Conservation (phyloP, 2,113 vertebrate species). For the Oostethus manadensis region DNA sequence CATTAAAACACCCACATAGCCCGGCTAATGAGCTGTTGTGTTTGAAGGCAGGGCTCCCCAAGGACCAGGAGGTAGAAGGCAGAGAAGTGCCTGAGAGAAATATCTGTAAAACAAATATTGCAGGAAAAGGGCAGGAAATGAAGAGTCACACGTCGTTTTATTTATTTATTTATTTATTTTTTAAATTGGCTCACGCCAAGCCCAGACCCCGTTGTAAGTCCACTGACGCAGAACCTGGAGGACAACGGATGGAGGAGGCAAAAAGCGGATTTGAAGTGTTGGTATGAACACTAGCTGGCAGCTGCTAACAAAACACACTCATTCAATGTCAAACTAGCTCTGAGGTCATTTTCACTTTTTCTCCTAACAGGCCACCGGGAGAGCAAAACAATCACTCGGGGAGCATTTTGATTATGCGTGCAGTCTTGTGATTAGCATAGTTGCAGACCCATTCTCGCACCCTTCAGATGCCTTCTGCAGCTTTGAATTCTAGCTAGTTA, state of each 20-base stretch:
- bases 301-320: too few species aligned
- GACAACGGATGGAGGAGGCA: slow-evolving; percentile 6
- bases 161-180: neutral
- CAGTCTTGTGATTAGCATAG: too few species aligned
- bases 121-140: slow-evolving; percentile 45
- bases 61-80: slow-evolving; percentile 31
- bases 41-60: slow-evolving; percentile 48
- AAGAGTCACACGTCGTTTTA: slow-evolving; percentile 14
- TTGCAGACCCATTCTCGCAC: too few species aligned
- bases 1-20: slow-evolving; percentile 32
- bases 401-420: too few species aligned
- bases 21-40: slow-evolving; percentile 58
- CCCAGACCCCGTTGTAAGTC: slow-evolving; percentile 16
- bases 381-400: too few species aligned
- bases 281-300: too few species aligned
- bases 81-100: slow-evolving; percentile 47
- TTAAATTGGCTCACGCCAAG: slow-evolving; percentile 7
- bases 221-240: slow-evolving; percentile 13
- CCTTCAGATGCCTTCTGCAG: too few species aligned
- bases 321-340: too few species aligned
- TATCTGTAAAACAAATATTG: slow-evolving; percentile 51
- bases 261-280: neutral
- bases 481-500: too few species aligned
- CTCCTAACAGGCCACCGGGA: too few species aligned
- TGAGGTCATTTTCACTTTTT: too few species aligned